A percentile compares a stretch with the other conserved stretches of the same genome.
Evolutionary conservation across 2,888 invertebrate genomes (phyloP).

Genomic region (Melinaea menophilus): DNA sequence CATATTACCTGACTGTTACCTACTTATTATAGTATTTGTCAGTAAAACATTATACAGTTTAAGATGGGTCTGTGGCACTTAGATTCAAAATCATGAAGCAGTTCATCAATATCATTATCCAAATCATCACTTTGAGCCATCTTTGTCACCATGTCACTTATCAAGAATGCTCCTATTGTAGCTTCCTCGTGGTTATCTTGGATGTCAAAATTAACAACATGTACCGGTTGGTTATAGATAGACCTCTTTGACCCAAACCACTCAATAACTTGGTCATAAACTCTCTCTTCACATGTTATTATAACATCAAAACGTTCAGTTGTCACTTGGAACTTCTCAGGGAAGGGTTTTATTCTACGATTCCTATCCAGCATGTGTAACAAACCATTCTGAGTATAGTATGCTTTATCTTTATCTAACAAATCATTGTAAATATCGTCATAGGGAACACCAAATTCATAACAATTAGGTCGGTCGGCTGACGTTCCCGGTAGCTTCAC

Average conservation of each 20-base stretch:
- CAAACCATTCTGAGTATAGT: constrained; percentile 98
- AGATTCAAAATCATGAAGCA: constrained; percentile 95
- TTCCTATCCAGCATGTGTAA: constrained; percentile 99
- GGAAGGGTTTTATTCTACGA: constrained; percentile 93
- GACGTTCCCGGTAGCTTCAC: constrained; percentile 98
- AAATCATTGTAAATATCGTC: constrained; percentile 97
- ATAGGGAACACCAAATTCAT: constrained; percentile 97
- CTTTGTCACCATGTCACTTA: constrained; percentile 96
- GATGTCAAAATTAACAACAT: constrained; percentile 98
- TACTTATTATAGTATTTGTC: constrained; percentile 11
- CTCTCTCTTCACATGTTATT: constrained; percentile 98
- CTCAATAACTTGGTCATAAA: constrained; percentile 98
- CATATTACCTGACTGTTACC: too few relatives aligned
- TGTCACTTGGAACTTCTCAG: constrained; percentile 95
- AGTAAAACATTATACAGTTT: constrained; percentile 96
- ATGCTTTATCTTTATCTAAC: constrained; percentile 90
- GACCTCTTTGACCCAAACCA: constrained; percentile 91
- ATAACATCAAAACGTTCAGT: constrained; percentile 96
- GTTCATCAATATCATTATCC: constrained; percentile 98
- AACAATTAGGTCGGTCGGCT: constrained; percentile 95
- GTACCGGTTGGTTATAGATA: constrained; percentile 91
- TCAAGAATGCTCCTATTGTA: constrained; percentile 97
- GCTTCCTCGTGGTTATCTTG: constrained; percentile 99
- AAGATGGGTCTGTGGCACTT: constrained; percentile 91
- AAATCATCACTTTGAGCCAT: constrained; percentile 93